Base-by-base conservation (phyloP, 2,113 vertebrate genomes). In the Brachyhypopomus gauderio region DNA sequence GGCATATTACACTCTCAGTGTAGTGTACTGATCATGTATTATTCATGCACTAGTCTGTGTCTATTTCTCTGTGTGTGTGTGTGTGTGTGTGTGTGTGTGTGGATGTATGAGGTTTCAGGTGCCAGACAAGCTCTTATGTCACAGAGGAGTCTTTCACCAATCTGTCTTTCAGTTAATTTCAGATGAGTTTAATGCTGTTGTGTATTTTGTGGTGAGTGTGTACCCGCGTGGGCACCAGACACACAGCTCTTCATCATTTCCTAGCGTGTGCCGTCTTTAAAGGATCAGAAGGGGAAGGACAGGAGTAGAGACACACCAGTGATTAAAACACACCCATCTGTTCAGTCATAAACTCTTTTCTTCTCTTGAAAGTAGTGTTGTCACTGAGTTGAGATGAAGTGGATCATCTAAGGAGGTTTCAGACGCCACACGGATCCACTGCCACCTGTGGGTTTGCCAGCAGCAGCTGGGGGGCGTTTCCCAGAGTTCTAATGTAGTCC, bases 41-140 rank as follows among this genome's bases (percentile, higher is more conserved):
- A 89, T 90, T 90, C 84, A 89, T 85, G 45, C 22, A n/a, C 27
- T 67, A 45, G 82, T 78, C 67, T 77, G 63, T 55, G 58, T 83
- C 67, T 79, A 71, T 79, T 6, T 52, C 45, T 52, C 45, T 11
- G 2, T 52, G 8, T 52, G 45, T 52, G 8, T 52, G 77, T 75
- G 41, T 69, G 22, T 20, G 71, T 19, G 45, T 9, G 34, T 3
- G n/a, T 58, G 52, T 23, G 55, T 9, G 41, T 34, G 17, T 66
- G 27, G 36, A 19, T 36, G 48, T 25, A 38, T 36, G 75, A 52
- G 30, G 60, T 64, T 36, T 58, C 41, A 75, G 25, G 52, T 20
- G 11, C 45, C 75, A 66, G 17, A 64, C 41, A 64, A 30, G 23
- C 41, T 17, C 30, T 16, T 45, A 45, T 45, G n/a, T 76, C 36